These are phyloP conservation scores for Andricus curvator DNA, from an alignment of 2,888 invertebrate species.

Conservation along the genomic window DNA sequence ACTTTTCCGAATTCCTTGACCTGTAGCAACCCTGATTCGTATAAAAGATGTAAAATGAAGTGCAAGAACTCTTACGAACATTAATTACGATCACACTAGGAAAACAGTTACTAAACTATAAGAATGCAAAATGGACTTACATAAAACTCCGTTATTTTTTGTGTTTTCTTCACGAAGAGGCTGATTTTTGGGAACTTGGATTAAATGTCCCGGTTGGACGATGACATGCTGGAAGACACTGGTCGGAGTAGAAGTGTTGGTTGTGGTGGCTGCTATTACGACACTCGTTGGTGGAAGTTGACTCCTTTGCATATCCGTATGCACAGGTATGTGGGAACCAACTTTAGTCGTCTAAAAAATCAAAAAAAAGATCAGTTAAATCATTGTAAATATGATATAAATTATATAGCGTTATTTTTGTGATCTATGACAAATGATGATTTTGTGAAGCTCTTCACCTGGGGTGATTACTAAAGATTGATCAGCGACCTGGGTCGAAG, in stretches of 20 bases:
- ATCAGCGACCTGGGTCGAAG: no score
- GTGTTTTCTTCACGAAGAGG: slow-evolving; percentile 69
- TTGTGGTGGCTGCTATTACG: slow-evolving; percentile 71
- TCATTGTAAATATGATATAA: not conserved
- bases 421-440: no score
- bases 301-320: slow-evolving; percentile 70
- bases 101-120: not conserved
- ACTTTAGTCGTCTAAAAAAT: slow-evolving; percentile 67
- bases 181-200: slow-evolving; percentile 81
- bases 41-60: not conserved
- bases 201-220: slow-evolving; percentile 89
- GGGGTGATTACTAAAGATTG: no score
- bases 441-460: no score
- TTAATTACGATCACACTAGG: slow-evolving; percentile 9
- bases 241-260: slow-evolving; percentile 70
- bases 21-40: no score
- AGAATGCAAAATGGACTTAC: slow-evolving; percentile 64
- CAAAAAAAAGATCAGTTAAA: not conserved
- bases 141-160: slow-evolving; percentile 73
- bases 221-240: slow-evolving; percentile 84
- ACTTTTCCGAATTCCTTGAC: no score
- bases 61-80: slow-evolving; percentile 13
- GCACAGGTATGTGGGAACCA: slow-evolving; percentile 65
- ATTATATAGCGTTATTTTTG: no score
- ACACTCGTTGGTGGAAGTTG: slow-evolving; percentile 68